These are phyloP conservation scores for Eupithecia vulgata DNA, from an alignment of 2,888 invertebrate genomes.

Conservation along the genomic window DNA sequence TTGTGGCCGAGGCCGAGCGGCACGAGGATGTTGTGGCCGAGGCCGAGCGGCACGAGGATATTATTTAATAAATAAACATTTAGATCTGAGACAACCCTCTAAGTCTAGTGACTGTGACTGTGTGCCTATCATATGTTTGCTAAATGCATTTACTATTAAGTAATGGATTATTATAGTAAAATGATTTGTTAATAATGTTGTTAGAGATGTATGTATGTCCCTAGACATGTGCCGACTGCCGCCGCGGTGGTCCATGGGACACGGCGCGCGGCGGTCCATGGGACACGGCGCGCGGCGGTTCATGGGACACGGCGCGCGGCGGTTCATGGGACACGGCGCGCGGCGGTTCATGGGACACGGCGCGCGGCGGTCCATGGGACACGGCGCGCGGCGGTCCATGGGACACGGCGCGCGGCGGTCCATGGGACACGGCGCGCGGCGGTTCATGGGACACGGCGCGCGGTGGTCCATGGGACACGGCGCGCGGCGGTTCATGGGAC, in stretches of 20 bases:
- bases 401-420: too few relatives aligned
- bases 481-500: too few relatives aligned
- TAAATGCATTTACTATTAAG: slow-evolving; percentile 23
- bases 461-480: too few relatives aligned
- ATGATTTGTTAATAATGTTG: slow-evolving; percentile 3
- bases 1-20: background rate
- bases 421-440: background rate
- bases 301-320: too few relatives aligned
- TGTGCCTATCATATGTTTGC: slow-evolving; percentile 10
- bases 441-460: background rate
- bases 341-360: background rate
- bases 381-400: too few relatives aligned
- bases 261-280: background rate
- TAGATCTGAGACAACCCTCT: slow-evolving; percentile 44
- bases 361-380: slow-evolving; percentile 6
- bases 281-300: slow-evolving; percentile 6
- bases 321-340: too few relatives aligned
- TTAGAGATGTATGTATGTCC: slow-evolving; percentile 10
- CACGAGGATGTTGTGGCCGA: background rate
- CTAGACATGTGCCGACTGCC: slow-evolving; percentile 4
- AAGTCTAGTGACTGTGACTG: too few relatives aligned
- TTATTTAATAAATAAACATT: slow-evolving; percentile 27
- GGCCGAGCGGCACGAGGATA: background rate
- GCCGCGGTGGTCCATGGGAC: too few relatives aligned
- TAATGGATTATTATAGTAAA: slow-evolving; percentile 9